A percentile compares a stretch with the other conserved stretches of the same genome.
phyloP scores from a whole-genome alignment of 2,888 invertebrate genomes.

The Dicroscelio sp. region DNA sequence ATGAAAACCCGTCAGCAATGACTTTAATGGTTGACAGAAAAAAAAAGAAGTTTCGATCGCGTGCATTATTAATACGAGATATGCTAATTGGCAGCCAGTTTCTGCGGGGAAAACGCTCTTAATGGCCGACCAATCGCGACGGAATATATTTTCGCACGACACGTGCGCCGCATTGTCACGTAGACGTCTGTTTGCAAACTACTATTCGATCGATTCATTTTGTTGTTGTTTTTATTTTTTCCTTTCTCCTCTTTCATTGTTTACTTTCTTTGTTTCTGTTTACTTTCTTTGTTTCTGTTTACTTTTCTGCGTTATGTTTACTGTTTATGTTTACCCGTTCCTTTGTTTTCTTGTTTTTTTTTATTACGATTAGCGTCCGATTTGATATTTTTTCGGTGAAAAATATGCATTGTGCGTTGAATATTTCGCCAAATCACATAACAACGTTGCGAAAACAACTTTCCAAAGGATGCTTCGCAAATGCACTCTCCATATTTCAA shows the following conservation, averaged over 20 bases:
- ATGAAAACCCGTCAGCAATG: slow-evolving; percentile 74
- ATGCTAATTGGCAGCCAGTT: slow-evolving; percentile 56
- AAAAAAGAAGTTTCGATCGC: slow-evolving; percentile 66
- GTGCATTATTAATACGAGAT: slow-evolving; percentile 66
- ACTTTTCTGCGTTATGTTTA: no score
- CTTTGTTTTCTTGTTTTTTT: no score
- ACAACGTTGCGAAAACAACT: slow-evolving; percentile 57
- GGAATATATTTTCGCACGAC: slow-evolving; percentile 9
- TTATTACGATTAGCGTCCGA: no score
- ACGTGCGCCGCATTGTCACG: slow-evolving; percentile 24
- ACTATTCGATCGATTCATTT: no score
- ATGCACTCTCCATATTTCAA: slow-evolving; percentile 46
- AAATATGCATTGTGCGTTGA: no score
- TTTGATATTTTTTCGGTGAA: no score
- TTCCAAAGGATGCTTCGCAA: slow-evolving; percentile 53
- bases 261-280: no score
- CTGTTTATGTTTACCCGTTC: no score
- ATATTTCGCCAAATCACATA: slow-evolving; percentile 21
- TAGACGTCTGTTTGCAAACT: neutral
- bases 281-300: no score
- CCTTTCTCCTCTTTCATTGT: no score
- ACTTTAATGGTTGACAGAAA: slow-evolving; percentile 58
- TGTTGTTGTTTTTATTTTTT: no score
- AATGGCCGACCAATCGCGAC: slow-evolving; percentile 38
- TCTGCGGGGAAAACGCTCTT: slow-evolving; percentile 34